Evolutionary conservation across 2,113 vertebrate species (phyloP), one percentile per base, ranked within the genome.

Genomic region (Mesoclemmys tuberculata): DNA sequence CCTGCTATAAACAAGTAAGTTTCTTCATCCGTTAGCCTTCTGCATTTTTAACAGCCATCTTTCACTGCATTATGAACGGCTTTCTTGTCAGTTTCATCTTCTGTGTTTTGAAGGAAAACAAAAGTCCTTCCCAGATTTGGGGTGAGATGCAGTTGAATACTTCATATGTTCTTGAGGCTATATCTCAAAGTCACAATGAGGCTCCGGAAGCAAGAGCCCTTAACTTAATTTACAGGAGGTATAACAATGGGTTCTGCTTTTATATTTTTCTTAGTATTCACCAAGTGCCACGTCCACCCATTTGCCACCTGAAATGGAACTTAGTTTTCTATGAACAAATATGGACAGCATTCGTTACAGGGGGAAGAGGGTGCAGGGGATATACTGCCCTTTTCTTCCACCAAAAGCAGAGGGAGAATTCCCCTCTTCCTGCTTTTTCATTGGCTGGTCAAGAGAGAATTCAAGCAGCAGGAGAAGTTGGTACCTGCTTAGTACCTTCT

Each of bases 1-100:
- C 41, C 74, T 49, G 78, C 95, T 89, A 86, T 92, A 94, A 97
- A 94, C 84, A 16, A 84, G 78, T 93, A 93, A 92, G 84, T 91
- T 84, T 94, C 93, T 64, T 90, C 93, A 94, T 96, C 91, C 91
- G 96, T 95, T 91, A 88, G 56, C 55, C 12, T n/a, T 68, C 18
- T 61, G 19, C 74, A 93, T 49, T 95, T 96, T 95, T 94, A 97
- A 94, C 96, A 96, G 94, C 87, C 97, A 87, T 91, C 93, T 93
- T 95, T 94, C 84, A 86, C 75, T 93, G 58, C 81, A 96, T 85
- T 68, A 64, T 82, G 81, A 87, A 84, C 92, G 86, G 90, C 68
- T 96, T 58, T 88, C 81, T 83, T 91, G 87, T 89, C 87, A 96
- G 89, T 80, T 87, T 91, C 83, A 85, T 38, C 85, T 90, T 51